Evolutionary conservation across 2,113 vertebrate genomes (phyloP).

Genomic region (Acrocephalus kingi): DNA sequence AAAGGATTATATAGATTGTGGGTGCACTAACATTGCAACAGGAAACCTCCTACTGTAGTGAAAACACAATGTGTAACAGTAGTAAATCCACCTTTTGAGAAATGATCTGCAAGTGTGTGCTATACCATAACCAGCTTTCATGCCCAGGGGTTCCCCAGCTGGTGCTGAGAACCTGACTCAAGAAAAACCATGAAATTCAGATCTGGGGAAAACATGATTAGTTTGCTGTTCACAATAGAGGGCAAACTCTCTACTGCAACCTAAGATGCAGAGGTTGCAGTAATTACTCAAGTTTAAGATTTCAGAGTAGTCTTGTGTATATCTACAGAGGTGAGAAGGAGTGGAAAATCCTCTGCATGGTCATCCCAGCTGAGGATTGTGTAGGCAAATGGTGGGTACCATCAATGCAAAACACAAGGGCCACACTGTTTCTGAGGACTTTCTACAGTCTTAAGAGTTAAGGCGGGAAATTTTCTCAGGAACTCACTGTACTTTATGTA

Average conservation of each 20-base stretch:
- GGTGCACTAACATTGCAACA: neutral
- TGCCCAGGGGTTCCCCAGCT: neutral
- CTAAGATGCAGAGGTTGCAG: neutral
- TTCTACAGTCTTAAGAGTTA: neutral
- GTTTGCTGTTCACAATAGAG: neutral
- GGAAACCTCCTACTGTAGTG: neutral
- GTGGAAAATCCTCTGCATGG: neutral
- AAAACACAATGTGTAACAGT: neutral
- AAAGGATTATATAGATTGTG: neutral
- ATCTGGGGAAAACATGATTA: neutral
- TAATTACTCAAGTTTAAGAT: neutral
- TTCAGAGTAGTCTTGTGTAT: neutral
- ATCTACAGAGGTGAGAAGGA: neutral
- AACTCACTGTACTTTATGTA: neutral
- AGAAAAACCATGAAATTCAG: neutral
- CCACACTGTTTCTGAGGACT: neutral
- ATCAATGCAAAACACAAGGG: neutral
- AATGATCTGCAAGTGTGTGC: neutral
- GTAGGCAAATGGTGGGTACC: neutral
- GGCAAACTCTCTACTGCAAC: neutral
- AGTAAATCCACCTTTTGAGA: neutral
- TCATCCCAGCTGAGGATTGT: neutral
- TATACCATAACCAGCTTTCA: neutral
- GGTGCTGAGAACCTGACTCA: neutral
- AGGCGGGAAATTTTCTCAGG: neutral